Conservation (phyloP, 2,888 invertebrate species). For the Cynaeus angustus region DNA sequence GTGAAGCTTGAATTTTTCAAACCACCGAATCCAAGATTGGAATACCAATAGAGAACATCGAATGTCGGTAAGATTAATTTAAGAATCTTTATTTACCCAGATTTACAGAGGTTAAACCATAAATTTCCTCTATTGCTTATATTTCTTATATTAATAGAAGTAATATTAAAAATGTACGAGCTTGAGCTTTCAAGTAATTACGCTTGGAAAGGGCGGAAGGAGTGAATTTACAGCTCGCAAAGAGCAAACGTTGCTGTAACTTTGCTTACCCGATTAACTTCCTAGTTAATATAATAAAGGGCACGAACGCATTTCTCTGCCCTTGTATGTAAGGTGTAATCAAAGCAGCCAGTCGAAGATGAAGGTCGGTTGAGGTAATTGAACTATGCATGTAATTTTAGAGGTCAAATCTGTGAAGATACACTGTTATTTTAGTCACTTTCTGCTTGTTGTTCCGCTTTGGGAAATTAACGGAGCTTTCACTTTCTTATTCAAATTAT, state of each 20-base stretch:
- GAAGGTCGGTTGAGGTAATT: not conserved
- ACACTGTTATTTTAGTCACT: not conserved
- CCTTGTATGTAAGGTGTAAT: slow-evolving; percentile 33
- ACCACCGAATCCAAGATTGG: not conserved
- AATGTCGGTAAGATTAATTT: slow-evolving; percentile 1
- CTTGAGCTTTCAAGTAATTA: slow-evolving; percentile 49
- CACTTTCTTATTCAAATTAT: not conserved
- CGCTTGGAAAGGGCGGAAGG: slow-evolving; percentile 33
- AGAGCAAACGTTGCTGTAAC: slow-evolving; percentile 49
- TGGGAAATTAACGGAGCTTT: not conserved
- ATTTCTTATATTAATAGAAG: slow-evolving; percentile 44
- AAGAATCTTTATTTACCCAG: not conserved
- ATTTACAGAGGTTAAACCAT: slow-evolving; percentile 8
- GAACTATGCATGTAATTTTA: not conserved
- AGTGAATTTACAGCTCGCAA: slow-evolving; percentile 47
- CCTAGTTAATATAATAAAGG: slow-evolving; percentile 48
- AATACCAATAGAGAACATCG: slow-evolving; percentile 9
- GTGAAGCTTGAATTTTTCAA: slow-evolving; percentile 2
- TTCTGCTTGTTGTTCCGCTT: not conserved
- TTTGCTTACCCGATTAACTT: slow-evolving; percentile 51
- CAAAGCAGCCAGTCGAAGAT: slow-evolving; percentile 11
- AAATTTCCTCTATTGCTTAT: slow-evolving; percentile 33
- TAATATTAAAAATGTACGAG: slow-evolving; percentile 48
- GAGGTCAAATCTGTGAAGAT: not conserved
- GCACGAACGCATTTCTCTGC: slow-evolving; percentile 34